A percentile compares a stretch with the other conserved stretches of the same genome.
Evolutionary conservation across 2,888 invertebrate species (phyloP).

Genomic region (Schizaphis graminum): DNA sequence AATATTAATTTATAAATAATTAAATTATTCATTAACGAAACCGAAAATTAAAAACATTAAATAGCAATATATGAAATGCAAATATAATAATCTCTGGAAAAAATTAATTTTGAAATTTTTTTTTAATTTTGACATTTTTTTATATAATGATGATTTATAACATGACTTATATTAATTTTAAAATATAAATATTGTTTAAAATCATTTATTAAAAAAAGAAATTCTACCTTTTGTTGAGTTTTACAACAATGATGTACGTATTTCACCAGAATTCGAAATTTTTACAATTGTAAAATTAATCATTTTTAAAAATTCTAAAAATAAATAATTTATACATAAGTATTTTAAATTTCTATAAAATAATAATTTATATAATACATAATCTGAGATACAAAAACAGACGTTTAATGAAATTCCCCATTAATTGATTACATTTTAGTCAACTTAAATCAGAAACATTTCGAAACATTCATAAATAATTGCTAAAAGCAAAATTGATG

Average conservation of each 20-base stretch:
- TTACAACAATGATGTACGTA: not conserved
- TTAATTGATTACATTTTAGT: not conserved
- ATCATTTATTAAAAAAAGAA: not conserved
- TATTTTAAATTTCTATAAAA: not conserved
- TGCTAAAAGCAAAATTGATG: not conserved
- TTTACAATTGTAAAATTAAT: not conserved
- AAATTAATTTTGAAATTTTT: not conserved
- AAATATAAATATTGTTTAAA: not conserved
- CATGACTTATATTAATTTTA: not conserved
- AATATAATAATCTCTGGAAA: not conserved
- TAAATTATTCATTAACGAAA: not conserved
- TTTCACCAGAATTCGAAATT: not conserved
- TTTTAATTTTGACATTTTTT: not conserved
- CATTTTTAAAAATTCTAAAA: not conserved
- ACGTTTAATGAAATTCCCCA: not conserved
- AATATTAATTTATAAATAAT: slow-evolving; percentile 19
- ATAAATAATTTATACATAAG: not conserved
- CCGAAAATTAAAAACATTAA: not conserved
- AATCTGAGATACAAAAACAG: not conserved
- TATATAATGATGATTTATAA: slow-evolving; percentile 1
- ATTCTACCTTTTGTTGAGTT: not conserved
- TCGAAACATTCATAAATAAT: not conserved
- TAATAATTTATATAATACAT: not conserved
- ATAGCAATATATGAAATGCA: not conserved
- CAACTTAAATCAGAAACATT: not conserved